These are phyloP conservation scores for Sesia bembeciformis DNA, from an alignment of 2,888 invertebrate species.

Conservation along the genomic window DNA sequence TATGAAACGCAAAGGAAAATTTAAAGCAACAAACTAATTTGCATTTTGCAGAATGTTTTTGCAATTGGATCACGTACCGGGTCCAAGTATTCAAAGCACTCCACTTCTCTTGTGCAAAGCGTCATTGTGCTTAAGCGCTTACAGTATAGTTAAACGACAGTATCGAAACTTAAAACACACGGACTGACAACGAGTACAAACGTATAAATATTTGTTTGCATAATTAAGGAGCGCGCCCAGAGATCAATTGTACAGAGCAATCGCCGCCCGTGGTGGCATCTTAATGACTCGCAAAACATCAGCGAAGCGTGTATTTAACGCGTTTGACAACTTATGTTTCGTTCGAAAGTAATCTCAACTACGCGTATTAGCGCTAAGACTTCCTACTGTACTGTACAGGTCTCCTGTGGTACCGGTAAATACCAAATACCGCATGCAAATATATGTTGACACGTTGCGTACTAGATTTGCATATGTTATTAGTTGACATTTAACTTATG, in stretches of 20 bases:
- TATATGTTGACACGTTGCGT: not conserved
- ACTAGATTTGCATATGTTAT: constrained; percentile 7
- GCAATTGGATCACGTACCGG: not conserved
- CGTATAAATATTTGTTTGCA: too few relatives aligned
- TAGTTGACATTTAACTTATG: constrained; percentile 8
- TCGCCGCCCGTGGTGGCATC: too few relatives aligned
- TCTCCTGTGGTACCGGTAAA: not conserved
- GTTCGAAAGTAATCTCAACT: too few relatives aligned
- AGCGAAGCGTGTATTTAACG: too few relatives aligned
- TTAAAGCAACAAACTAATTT: not conserved
- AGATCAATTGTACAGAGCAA: too few relatives aligned
- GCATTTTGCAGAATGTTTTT: not conserved
- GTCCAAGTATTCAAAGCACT: not conserved
- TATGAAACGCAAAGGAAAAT: not conserved
- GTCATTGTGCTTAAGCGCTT: not conserved
- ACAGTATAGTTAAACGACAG: not conserved
- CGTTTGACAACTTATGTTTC: too few relatives aligned
- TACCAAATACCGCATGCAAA: not conserved
- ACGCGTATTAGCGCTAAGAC: too few relatives aligned
- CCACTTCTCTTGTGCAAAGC: not conserved
- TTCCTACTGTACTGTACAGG: too few relatives aligned
- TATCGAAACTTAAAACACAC: too few relatives aligned
- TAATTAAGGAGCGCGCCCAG: too few relatives aligned
- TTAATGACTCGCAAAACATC: too few relatives aligned
- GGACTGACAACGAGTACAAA: too few relatives aligned